Evolutionary conservation across 2,797 vertebrate genomes (phyloP).

Genomic region (Erithacus rubecula): DNA sequence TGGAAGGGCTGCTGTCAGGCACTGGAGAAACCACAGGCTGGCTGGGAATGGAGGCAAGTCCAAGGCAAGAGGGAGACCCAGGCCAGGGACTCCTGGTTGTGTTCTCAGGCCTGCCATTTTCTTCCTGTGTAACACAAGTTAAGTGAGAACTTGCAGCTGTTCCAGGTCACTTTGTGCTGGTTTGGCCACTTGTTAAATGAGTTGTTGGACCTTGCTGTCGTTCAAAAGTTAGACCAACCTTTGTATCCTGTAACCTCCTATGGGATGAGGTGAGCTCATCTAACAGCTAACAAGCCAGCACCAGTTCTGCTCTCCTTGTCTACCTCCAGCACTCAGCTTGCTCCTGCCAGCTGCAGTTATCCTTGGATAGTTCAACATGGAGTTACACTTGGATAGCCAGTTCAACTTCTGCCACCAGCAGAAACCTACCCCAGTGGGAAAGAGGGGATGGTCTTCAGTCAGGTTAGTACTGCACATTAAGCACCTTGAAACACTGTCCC

Average conservation of each 20-base stretch:
- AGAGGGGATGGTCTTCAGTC: neutral
- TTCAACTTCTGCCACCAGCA: neutral
- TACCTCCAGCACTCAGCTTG: neutral
- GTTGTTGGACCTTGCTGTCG: neutral
- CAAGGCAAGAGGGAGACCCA: neutral
- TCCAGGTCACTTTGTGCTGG: neutral
- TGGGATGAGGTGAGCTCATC: neutral
- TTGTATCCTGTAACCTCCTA: neutral
- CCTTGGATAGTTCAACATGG: neutral
- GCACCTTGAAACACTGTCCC: neutral
- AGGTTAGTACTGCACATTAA: neutral
- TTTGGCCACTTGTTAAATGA: neutral
- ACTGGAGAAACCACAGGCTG: neutral
- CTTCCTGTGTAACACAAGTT: neutral
- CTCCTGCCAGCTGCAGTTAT: neutral
- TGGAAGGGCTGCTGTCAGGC: conserved; percentile 8
- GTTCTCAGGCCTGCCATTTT: conserved; percentile 14
- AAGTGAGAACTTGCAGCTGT: neutral
- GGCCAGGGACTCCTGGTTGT: neutral
- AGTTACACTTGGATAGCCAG: neutral
- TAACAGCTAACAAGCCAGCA: neutral
- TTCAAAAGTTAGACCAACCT: neutral
- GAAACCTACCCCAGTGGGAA: neutral
- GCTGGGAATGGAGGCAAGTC: neutral
- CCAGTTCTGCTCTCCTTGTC: neutral